Percentiles rank a stretch among this genome's conserved stretches.
phyloP scores from a whole-genome alignment of 2,888 invertebrate species.

The Empis livida region DNA sequence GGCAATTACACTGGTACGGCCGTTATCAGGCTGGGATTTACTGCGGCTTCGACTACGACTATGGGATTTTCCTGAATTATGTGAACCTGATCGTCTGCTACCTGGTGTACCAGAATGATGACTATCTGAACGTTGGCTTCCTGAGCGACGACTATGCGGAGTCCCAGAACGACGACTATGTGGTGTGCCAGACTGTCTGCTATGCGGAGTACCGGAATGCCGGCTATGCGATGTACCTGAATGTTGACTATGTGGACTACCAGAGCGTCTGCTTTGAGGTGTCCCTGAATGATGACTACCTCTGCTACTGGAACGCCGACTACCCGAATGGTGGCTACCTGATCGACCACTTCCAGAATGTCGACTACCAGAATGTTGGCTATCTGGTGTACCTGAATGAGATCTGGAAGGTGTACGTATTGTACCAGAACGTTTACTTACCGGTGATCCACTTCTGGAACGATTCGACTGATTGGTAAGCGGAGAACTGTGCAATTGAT shows the following conservation, averaged over 20 bases:
- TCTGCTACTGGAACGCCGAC: slow-evolving; percentile 16
- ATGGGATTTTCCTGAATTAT: slow-evolving; percentile 12
- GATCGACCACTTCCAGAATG: slow-evolving; percentile 16
- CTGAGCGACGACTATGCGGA: slow-evolving; percentile 4
- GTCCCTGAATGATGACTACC: slow-evolving; percentile 9
- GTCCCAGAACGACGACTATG: slow-evolving; percentile 6
- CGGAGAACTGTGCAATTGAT: slow-evolving; percentile 17
- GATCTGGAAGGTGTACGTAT: slow-evolving; percentile 21
- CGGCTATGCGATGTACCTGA: slow-evolving; percentile 19
- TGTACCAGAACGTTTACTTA: slow-evolving; percentile 20
- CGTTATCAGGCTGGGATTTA: neutral
- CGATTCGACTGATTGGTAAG: slow-evolving; percentile 18
- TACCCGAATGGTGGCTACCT: slow-evolving; percentile 7
- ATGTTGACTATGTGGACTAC: slow-evolving; percentile 24
- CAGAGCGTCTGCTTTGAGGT: slow-evolving; percentile 15
- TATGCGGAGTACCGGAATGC: slow-evolving; percentile 14
- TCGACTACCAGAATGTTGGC: slow-evolving; percentile 13
- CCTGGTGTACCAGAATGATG: slow-evolving; percentile 10
- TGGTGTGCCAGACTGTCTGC: slow-evolving; percentile 12
- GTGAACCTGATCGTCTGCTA: slow-evolving; percentile 24
- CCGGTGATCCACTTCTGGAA: slow-evolving; percentile 12
- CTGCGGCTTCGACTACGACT: slow-evolving; percentile 6
- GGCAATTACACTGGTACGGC: no score
- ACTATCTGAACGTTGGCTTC: neutral
- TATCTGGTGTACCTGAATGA: slow-evolving; percentile 37